Evolutionary conservation across 2,113 vertebrate species (phyloP), one percentile per base, ranked within the genome.

Genomic region (Phaethon lepturus): DNA sequence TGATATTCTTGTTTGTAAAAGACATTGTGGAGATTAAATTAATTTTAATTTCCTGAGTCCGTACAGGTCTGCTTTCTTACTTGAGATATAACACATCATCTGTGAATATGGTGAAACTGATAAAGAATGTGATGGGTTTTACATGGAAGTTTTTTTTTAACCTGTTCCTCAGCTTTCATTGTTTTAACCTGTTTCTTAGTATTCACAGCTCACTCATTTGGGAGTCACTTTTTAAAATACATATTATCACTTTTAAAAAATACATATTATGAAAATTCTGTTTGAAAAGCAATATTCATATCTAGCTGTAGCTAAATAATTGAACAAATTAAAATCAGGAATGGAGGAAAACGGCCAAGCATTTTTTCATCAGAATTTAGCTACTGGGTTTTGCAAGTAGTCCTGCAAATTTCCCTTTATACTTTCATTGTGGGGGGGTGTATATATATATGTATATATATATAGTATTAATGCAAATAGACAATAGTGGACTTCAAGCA

Each of bases 1-100:
- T 1, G 1, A 55, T 60, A 40, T 63, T 86, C 26, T 52, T 88
- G 35, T 80, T 95, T 78, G 24, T 68, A 66, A 68, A 86, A 91
- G 59, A 78, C 64, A 86, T 16, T 62, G 28, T 40, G 26, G 35
- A 74, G 80, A 92, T 86, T 63, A 81, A 94, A 72, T 64, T 63
- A 1, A 67, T 42, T 94, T 89, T 89, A 71, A 90, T 95, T 87
- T 96, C 83, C 83, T 80, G 64, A 88, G 26, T 64, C 77, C 33
- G 16, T n/a, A 38, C n/a, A 55, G n/a, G 33, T 82, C 56, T 68
- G 52, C 23, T 64, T 74, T 86, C 44, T 75, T 82, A n/a, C 26
- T 53, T 64, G 66, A 88, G 67, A 42, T 58, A 53, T 2, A 59
- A 2, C n/a, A 66, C 7, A 66, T 83, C 8, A 45, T 55, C 77